Evolutionary conservation across 1,140 invertebrate genomes (phyloP), one percentile per base, ranked within the genome.

Genomic region (Planococcus citri): DNA sequence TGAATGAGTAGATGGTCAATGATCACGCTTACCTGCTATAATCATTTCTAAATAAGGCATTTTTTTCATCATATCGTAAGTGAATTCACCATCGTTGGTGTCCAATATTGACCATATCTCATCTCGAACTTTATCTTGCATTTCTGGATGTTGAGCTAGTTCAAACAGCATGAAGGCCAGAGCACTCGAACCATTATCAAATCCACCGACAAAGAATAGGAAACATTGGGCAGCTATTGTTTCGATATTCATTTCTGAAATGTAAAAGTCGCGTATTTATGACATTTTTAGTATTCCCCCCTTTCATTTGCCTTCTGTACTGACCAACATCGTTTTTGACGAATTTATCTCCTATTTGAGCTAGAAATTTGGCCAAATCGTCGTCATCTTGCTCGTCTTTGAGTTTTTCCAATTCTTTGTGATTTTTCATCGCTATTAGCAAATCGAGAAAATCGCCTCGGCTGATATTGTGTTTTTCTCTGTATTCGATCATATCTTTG

Each of bases 161-260:
- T 83, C 82, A 68, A 81, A 81, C 1, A 84, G 73, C 0, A 81
- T 75, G 71, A 84, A 84, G 0, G 80, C 75, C 27, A 87, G 75
- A 0, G 82, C 78, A 0, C 80, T 81, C 0, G 83, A 78, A 0
- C 82, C 81, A 0, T 85, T 86, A 74, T 87, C 86, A 73, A 83
- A 88, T 1, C 86, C 87, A 69, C 83, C 88, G 1, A 82, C 76
- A 72, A 88, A 86, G 73, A 90, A 89, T 8, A 86, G 41, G 0
- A 85, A 77, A 51, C 12, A 17, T 51, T 51, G 41, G 17, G 41
- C 41, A 2, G 41, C 41, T n/a, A 51, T 14, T 51, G 17, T 3
- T 14, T 51, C 41, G n/a, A 17, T 20, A n/a, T 4, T 51, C 2
- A 51, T 51, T n/a, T 51, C 41, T 51, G n/a, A 51, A 51, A 51